These are phyloP conservation scores for Galerucella calmariensis DNA, from an alignment of 2,888 invertebrate genomes.

Conservation along the genomic window DNA sequence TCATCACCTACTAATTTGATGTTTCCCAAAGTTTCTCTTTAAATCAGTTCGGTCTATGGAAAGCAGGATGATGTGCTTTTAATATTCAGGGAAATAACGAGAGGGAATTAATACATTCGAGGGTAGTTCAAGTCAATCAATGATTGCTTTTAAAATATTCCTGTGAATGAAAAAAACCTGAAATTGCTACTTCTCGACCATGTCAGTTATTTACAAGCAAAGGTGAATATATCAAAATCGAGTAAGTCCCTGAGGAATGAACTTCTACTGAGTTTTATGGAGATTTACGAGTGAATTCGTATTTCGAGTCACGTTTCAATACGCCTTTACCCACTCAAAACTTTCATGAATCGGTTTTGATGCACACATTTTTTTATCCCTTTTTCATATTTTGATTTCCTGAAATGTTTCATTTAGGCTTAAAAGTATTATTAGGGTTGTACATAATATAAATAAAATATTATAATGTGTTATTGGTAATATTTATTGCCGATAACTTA, in stretches of 20 bases:
- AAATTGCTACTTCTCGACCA: neutral
- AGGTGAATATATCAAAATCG: constrained; percentile 31
- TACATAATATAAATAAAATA: too few relatives aligned
- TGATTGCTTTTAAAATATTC: too few relatives aligned
- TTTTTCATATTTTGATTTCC: neutral
- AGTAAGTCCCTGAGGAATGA: constrained; percentile 23
- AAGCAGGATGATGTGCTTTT: too few relatives aligned
- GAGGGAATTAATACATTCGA: too few relatives aligned
- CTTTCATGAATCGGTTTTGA: constrained; percentile 28
- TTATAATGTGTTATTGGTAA: too few relatives aligned
- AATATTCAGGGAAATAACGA: too few relatives aligned
- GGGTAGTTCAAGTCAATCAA: too few relatives aligned
- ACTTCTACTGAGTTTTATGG: constrained; percentile 28
- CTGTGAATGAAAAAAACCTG: neutral
- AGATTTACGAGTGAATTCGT: constrained; percentile 24
- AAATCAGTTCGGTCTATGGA: too few relatives aligned
- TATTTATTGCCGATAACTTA: too few relatives aligned
- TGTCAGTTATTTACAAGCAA: constrained; percentile 16
- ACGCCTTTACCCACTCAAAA: constrained; percentile 30
- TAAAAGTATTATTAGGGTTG: too few relatives aligned
- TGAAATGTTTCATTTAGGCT: neutral
- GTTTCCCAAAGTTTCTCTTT: too few relatives aligned
- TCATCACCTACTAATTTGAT: too few relatives aligned
- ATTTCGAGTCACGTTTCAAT: constrained; percentile 32
- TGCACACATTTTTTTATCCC: constrained; percentile 26